Base-by-base conservation (phyloP, 2,888 invertebrate genomes). In the Agonum fuliginosum region DNA sequence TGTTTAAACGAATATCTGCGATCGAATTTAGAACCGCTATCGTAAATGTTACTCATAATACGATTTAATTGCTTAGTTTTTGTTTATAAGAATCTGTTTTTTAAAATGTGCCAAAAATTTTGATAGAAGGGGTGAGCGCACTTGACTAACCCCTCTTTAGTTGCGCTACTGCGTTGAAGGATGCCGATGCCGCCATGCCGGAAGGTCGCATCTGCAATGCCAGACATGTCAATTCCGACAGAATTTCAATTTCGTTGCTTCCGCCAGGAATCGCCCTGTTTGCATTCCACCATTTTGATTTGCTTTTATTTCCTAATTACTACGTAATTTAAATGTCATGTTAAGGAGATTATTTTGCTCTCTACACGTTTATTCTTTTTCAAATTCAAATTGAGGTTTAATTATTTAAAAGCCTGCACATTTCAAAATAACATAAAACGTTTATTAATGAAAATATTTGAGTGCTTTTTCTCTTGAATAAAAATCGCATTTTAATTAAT, bases 151-250 rank as follows among this genome's bases (percentile, higher is more conserved):
- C n/a, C n/a, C n/a, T n/a, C n/a, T n/a, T n/a, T n/a, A n/a, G n/a
- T n/a, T n/a, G n/a, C n/a, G n/a, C n/a, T n/a, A n/a, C n/a, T n/a
- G n/a, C n/a, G n/a, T n/a, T n/a, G n/a, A n/a, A n/a, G n/a, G n/a
- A n/a, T n/a, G n/a, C n/a, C n/a, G n/a, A n/a, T n/a, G n/a, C n/a
- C n/a, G n/a, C n/a, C n/a, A 62, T n/a, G 2, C 46, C 46, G 27
- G 20, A 67, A 67, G 27, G 46, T 70, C 70, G 48, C 70, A 70
- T 70, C 46, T 70, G 46, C 70, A 70, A 34, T 48, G 17, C 34
- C 30, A 54, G 41, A 37, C 72, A 37, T 72, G 54, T 41, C 22
- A 37, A 67, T 67, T 10, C 65, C 19, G 65, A 65, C 65, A 41
- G 65, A 67, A 41, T 67, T 67, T 67, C 65, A 67, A 67, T 58